Evolutionary conservation across 2,888 invertebrate genomes (phyloP).

Genomic region (Alsophila aescularia): DNA sequence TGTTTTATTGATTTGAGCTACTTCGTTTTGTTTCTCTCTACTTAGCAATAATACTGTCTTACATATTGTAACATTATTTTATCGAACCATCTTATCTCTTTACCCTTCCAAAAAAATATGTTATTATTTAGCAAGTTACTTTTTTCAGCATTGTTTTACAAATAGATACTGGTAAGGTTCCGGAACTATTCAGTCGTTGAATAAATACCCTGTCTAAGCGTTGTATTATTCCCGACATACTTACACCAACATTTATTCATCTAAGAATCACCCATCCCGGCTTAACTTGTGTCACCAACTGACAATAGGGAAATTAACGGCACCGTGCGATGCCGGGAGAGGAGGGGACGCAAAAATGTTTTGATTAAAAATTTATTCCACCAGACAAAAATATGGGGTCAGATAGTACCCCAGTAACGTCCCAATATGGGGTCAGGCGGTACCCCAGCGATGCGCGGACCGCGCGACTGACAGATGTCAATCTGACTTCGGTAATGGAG

Average conservation of each 20-base stretch:
- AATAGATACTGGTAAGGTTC: no score
- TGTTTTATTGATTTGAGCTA: no score
- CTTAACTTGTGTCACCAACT: slow-evolving; percentile 68
- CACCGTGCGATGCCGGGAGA: slow-evolving; percentile 31
- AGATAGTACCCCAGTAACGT: slow-evolving; percentile 45
- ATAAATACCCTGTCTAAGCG: not conserved
- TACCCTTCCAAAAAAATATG: no score
- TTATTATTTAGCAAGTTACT: no score
- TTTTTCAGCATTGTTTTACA: no score
- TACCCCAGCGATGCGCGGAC: slow-evolving; percentile 34
- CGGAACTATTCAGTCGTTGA: not conserved
- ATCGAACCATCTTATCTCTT: no score
- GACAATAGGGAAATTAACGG: slow-evolving; percentile 76
- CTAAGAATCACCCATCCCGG: slow-evolving; percentile 56
- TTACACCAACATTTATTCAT: slow-evolving; percentile 22
- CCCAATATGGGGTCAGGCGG: slow-evolving; percentile 16
- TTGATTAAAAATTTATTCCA: slow-evolving; percentile 82
- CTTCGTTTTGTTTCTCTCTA: no score
- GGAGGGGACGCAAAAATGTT: slow-evolving; percentile 71
- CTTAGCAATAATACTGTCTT: no score
- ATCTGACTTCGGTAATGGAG: slow-evolving; percentile 58
- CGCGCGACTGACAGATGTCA: slow-evolving; percentile 76
- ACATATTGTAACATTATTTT: no score
- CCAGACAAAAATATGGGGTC: slow-evolving; percentile 66
- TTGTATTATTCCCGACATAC: not conserved